These are phyloP conservation scores for Ptychochromis oligacanthus DNA, from an alignment of 2,113 vertebrate genomes.

Conservation along the genomic window DNA sequence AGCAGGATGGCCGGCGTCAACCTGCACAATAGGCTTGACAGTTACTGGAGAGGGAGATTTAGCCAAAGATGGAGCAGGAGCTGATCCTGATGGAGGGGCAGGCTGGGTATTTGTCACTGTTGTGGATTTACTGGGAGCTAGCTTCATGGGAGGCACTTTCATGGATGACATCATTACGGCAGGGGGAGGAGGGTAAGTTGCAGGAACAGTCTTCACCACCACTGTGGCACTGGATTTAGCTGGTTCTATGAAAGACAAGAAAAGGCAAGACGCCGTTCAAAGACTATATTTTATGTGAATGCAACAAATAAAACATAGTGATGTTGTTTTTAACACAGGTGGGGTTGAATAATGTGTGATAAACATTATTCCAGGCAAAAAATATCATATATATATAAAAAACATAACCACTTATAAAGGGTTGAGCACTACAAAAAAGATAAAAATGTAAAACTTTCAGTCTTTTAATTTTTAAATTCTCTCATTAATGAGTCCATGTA, in stretches of 20 bases:
- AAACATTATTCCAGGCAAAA: neutral
- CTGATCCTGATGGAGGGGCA: constrained; percentile 25
- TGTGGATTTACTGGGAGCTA: constrained; percentile 69
- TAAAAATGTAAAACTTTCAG: neutral
- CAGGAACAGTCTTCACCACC: constrained; percentile 78
- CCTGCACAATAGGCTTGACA: constrained; percentile 12
- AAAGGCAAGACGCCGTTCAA: neutral
- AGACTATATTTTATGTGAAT: neutral
- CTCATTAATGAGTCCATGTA: neutral
- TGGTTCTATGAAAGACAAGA: constrained; percentile 71
- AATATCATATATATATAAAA: neutral
- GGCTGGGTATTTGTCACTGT: constrained; percentile 43
- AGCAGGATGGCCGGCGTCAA: neutral
- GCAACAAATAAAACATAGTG: neutral
- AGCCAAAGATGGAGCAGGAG: constrained; percentile 52
- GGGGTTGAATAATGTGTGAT: neutral
- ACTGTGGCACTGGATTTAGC: constrained; percentile 74
- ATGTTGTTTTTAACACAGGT: neutral
- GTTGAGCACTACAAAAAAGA: rapidly evolving
- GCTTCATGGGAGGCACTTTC: constrained; percentile 75
- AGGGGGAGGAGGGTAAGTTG: constrained; percentile 66
- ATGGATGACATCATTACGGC: constrained; percentile 80
- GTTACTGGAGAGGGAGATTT: constrained; percentile 62
- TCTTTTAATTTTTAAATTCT: neutral
- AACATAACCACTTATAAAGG: neutral